Percentiles rank a stretch among this genome's conserved stretches.
phyloP scores from a whole-genome alignment of 2,797 vertebrate genomes.

The Centropyge bicolor region DNA sequence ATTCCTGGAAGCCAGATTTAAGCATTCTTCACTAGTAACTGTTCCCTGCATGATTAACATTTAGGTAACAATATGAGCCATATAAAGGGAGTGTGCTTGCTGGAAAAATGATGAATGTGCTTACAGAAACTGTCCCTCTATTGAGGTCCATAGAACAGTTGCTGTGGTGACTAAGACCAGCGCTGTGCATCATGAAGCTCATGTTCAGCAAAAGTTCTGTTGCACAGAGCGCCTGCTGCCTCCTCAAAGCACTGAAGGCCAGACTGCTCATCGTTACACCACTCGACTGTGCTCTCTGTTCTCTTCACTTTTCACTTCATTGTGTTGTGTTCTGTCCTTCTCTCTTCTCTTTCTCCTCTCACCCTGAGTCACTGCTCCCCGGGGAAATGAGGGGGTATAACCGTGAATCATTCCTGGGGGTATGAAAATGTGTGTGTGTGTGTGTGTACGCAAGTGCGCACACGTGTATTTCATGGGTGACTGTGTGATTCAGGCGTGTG shows the following conservation, averaged over 20 bases:
- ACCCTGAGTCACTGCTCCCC: conserved; percentile 77
- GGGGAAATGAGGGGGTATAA: conserved; percentile 72
- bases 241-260: conserved; percentile 79
- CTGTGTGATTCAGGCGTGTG: conserved; percentile 80
- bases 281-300: conserved; percentile 50
- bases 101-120: conserved; percentile 48
- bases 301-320: conserved; percentile 33
- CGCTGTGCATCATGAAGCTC: conserved; percentile 71
- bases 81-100: conserved; percentile 1
- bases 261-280: conserved; percentile 76
- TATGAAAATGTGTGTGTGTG: conserved; percentile 45
- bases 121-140: conserved; percentile 38
- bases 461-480: conserved; percentile 45
- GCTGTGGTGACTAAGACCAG: conserved; percentile 78
- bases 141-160: conserved; percentile 68
- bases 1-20: not conserved
- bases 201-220: conserved; percentile 66
- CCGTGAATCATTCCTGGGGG: conserved; percentile 72
- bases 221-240: conserved; percentile 69
- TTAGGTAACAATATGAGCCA: conserved; percentile 7
- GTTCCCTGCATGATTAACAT: conserved; percentile 1
- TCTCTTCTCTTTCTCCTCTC: conserved; percentile 66
- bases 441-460: conserved; percentile 20
- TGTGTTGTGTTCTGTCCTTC: conserved; percentile 64
- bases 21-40: not conserved